Evolutionary conservation across 92 coral and sea anemone species (phyloP), one percentile per base, ranked within the genome.

Genomic region (Palythoa caribaeorum): DNA sequence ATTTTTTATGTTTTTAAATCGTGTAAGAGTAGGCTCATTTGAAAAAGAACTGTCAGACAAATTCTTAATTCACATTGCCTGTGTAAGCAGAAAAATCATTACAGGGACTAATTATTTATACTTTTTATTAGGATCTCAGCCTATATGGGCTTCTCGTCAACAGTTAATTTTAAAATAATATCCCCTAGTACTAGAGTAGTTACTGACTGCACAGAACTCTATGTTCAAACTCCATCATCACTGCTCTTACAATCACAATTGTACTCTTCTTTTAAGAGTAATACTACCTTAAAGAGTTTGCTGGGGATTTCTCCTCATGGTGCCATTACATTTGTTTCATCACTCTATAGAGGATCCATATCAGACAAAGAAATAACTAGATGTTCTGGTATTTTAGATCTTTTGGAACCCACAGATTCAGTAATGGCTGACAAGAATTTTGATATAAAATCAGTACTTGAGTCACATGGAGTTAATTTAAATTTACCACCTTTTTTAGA

Each of bases 371-470:
- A 68, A 68, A 68, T 68, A 68, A 68, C 73, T 20, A 20, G 73
- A 20, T 68, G 73, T 35, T 68, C 73, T 7, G 73, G 73, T 20
- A 68, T 68, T 68, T 68, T 68, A 68, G 73, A 68, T 28, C 88
- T 91, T 36, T 59, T 88, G 51, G 91, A 91, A 59, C 91, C 79
- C 35, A 72, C 62, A 57, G 94, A 91, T 72, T 72, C 89, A 14
- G 91, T 88, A 15, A 88, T 88, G 93, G 91, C 93, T 15, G 86
- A 89, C 60, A 84, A 89, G 52, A 86, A 89, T 38, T 89, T 89
- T 71, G 84, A 84, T 80, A 89, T 88, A 19, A 87, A 83, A 14
- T 78, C 38, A 37, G 50, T 88, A 44, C 74, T 88, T 69, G 36
- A 38, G 17, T 11, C 14, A 8, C 87, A 77, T 70, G 72, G 78